phyloP scores from a whole-genome alignment of 2,888 invertebrate species.

The Ophonus ardosiacus region DNA sequence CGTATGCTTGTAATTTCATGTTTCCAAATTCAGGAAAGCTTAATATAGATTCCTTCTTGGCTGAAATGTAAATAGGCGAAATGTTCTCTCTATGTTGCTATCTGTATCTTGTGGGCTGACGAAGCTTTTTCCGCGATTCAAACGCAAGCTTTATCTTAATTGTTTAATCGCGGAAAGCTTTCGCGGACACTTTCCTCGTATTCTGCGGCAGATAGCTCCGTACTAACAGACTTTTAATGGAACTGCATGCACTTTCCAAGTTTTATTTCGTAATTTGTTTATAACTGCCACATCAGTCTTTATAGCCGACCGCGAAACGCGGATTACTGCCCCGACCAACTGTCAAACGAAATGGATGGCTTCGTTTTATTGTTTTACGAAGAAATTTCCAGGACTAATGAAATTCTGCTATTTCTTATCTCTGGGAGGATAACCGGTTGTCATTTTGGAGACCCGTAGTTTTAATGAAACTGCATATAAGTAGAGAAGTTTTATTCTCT shows the following conservation, averaged over 20 bases:
- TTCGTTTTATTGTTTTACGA: not conserved
- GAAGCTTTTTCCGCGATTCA: conserved; percentile 45
- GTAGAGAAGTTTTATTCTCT: conserved; percentile 42
- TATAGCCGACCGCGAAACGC: no score
- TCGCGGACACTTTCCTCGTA: conserved; percentile 55
- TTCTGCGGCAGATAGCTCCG: conserved; percentile 38
- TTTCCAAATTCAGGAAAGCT: not conserved
- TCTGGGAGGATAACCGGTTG: not conserved
- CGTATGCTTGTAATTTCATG: not conserved
- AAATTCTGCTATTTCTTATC: not conserved
- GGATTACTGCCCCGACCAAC: not conserved
- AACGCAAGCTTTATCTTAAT: conserved; percentile 59
- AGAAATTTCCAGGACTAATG: not conserved
- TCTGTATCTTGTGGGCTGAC: conserved; percentile 3
- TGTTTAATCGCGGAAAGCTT: conserved; percentile 62
- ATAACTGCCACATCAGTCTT: not conserved
- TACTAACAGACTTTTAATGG: conserved; percentile 50
- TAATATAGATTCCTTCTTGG: not conserved
- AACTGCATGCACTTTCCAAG: conserved; percentile 33
- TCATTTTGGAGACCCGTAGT: conserved; percentile 4
- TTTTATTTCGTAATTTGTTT: conserved; percentile 48
- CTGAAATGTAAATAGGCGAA: not conserved
- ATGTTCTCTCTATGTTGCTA: not conserved
- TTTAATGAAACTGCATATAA: conserved; percentile 56
- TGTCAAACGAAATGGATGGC: not conserved